These are phyloP conservation scores for Ylistrum balloti DNA, from an alignment of 1,140 invertebrate genomes.

Conservation along the genomic window DNA sequence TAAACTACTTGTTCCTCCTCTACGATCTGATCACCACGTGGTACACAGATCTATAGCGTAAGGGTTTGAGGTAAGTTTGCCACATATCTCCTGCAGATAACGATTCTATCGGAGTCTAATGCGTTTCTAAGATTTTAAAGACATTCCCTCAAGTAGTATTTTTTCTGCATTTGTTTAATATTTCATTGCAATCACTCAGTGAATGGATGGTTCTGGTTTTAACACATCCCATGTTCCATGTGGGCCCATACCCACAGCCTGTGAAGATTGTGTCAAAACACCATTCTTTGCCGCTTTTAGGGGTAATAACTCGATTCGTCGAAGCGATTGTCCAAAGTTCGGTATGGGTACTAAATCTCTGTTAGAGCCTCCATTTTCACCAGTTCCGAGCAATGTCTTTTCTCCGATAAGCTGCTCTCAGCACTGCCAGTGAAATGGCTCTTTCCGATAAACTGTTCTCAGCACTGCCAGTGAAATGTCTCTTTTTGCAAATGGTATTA, in stretches of 20 bases:
- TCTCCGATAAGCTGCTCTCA: background rate
- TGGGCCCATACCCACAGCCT: conserved; percentile 19
- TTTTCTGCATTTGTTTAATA: background rate
- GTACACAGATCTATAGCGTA: background rate
- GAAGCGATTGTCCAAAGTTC: background rate
- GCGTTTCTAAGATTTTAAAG: background rate
- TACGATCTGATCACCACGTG: background rate
- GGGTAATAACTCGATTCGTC: background rate
- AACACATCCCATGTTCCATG: background rate
- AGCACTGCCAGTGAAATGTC: background rate
- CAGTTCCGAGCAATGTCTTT: background rate
- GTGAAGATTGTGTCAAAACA: background rate
- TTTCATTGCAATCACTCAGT: background rate
- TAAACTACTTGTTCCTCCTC: background rate
- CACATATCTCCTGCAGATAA: background rate
- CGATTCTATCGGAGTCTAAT: background rate
- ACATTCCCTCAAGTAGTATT: background rate
- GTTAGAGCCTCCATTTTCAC: background rate
- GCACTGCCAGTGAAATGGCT: background rate
- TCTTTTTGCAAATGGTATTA: background rate
- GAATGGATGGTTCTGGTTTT: background rate
- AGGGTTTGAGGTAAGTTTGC: background rate
- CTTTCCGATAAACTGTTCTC: background rate
- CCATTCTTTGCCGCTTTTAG: background rate
- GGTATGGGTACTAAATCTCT: conserved; percentile 13